Evolutionary conservation across 2,888 invertebrate species (phyloP), one percentile per base, ranked within the genome.

Genomic region (Glyphotaelius pellucidus): DNA sequence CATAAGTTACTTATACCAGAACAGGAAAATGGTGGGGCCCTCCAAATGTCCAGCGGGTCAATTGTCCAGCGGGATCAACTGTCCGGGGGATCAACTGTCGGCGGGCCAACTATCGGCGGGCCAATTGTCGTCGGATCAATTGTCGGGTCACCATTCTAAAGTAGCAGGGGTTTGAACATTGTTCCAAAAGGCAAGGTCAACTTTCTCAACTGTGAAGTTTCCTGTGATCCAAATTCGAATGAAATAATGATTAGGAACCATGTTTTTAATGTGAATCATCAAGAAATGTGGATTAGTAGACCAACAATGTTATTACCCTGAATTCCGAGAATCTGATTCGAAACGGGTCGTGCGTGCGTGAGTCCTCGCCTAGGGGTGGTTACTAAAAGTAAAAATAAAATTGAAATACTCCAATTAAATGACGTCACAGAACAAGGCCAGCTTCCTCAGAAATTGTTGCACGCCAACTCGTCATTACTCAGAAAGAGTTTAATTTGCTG

Each of bases 341-440:
- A 32, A 35, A 86, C 42, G 32, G 86, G 32, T 47, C 86, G 86
- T 47, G 86, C 86, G 86, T 47, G 86, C 86, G 86, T 86, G 86
- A 86, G 30, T 86, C 47, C 86, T 86, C 86, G 47, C 47, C 47
- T 35, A 9, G 47, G 30, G 86, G 38, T 30, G 30, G 15, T 25
- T 42, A 42, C 25, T n/a, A 67, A n/a, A 67, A 25, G 9, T 86
- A 47, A 86, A 86, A 86, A 30, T 42, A 86, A 86, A 86, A 86
- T 38, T 30, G 12, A 32, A 86, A 38, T 42, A 35, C 35, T n/a
- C 42, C 42, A 38, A 83, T 35, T n/a, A 42, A 42, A 11, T 86
- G 86, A 86, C 86, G 86, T 86, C 86, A 86, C 86, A 15, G 86
- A 86, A 42, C 42, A n/a, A 86, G 86, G 86, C 42, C 86, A 86